Base-by-base conservation (phyloP, 2,888 invertebrate species). In the Yponomeuta malinellus region DNA sequence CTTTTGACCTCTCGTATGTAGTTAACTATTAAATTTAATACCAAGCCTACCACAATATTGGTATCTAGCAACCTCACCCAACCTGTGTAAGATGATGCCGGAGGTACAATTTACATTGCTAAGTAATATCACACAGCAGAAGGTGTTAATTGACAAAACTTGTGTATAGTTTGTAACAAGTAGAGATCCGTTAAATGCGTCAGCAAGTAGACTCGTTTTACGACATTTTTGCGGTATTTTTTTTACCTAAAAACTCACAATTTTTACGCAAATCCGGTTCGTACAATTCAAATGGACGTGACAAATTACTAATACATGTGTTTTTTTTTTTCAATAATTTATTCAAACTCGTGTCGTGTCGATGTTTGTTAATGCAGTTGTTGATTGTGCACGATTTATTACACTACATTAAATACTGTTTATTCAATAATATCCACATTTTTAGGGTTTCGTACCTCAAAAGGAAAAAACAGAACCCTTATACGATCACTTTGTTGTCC, bases 61-160 rank as follows among this genome's bases (percentile, higher is more conserved):
- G 52, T 15, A 59, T 59, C 15, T 15, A 12, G 12, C 52, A 15
- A 59, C 52, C 15, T 59, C 43, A 43, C 43, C 43, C 43, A 43
- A 43, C 43, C 43, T 43, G 5, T 59, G 15, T 15, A 59, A 59
- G 1, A 0, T 59, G 52, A 59, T 59, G 52, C 52, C 15, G 15
- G 12, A 59, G 52, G 52, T 59, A 15, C 15, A 15, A 15, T 59
- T 59, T 59, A 59, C 52, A 59, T 59, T 15, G 52, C 43, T 59
- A 59, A 59, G 52, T 59, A 15, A 59, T 59, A 59, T 59, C 52
- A 59, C 52, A 59, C 52, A 59, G 52, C 52, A 59, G 15, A 59
- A 68, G 59, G 63, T 72, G 65, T 68, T 71, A 72, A 71, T 72
- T 73, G 67, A 23, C 10, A 43, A 68, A 68, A 43, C 67, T 68